Percentiles rank a stretch among this genome's conserved stretches.
Conservation (phyloP, 1,140 invertebrate genomes). For the Aphelinus certus region DNA sequence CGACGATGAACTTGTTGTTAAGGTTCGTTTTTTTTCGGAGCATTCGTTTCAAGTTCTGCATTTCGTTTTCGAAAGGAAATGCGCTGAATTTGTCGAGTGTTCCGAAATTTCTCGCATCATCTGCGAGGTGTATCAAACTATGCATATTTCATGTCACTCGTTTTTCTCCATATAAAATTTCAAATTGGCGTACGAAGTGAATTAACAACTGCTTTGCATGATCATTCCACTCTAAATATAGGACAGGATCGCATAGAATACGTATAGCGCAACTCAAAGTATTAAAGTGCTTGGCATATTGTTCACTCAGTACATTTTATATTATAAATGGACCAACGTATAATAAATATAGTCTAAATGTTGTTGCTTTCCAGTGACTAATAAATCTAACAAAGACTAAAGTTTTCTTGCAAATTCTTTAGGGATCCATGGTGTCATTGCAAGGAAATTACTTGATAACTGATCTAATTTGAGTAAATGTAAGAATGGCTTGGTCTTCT, state of each 20-base stretch:
- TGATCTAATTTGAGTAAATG: neutral
- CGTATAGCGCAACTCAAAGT: conserved; percentile 39
- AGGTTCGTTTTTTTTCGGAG: conserved; percentile 28
- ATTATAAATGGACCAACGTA: conserved; percentile 37
- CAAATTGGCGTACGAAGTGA: conserved; percentile 31
- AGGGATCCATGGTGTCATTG: neutral
- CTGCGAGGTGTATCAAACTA: conserved; percentile 38
- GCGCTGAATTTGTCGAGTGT: conserved; percentile 34
- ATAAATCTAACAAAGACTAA: conserved; percentile 2
- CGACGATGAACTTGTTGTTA: conserved; percentile 25
- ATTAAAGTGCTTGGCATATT: conserved; percentile 34
- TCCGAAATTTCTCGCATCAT: conserved; percentile 31
- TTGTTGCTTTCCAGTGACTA: conserved; percentile 41
- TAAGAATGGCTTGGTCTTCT: neutral
- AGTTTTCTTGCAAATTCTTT: conserved; percentile 39
- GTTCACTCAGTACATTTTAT: conserved; percentile 23
- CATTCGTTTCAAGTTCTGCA: conserved; percentile 34
- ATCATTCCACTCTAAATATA: conserved; percentile 26
- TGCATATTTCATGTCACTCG: conserved; percentile 26
- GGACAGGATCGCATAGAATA: conserved; percentile 38
- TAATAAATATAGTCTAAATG: conserved; percentile 39
- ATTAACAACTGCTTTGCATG: conserved; percentile 31
- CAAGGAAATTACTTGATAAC: neutral
- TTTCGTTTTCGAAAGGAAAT: conserved; percentile 43
- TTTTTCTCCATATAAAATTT: conserved; percentile 28